Evolutionary conservation across 2,113 vertebrate species (phyloP).

Genomic region (Uria aalge): DNA sequence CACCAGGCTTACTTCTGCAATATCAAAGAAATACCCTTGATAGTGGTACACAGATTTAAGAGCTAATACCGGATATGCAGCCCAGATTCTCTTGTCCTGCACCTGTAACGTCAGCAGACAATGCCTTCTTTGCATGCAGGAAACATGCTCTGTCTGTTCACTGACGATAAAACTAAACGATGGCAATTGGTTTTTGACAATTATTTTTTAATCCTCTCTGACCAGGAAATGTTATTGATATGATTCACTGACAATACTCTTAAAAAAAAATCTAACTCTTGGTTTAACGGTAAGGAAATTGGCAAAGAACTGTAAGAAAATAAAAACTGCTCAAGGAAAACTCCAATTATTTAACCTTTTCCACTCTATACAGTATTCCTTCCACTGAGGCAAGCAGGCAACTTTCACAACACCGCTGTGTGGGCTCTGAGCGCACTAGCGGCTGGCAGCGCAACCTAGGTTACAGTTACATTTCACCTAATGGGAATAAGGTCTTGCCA

Average conservation of each 20-base stretch:
- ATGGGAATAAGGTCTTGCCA: neutral
- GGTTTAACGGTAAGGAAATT: neutral
- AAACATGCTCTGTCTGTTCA: neutral
- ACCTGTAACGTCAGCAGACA: neutral
- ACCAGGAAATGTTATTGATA: neutral
- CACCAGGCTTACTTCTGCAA: neutral
- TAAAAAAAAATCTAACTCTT: neutral
- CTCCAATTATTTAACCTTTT: neutral
- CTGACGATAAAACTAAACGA: neutral
- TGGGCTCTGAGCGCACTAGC: neutral
- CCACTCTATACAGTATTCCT: neutral
- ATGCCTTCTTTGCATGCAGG: neutral
- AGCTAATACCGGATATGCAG: rapidly evolving
- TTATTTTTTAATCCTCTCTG: neutral
- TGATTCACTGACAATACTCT: neutral
- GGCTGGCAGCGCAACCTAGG: neutral
- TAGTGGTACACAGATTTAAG: neutral
- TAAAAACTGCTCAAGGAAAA: neutral
- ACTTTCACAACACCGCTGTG: neutral
- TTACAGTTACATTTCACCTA: neutral
- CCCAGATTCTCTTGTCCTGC: neutral
- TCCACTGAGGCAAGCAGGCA: neutral
- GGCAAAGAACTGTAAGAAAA: neutral
- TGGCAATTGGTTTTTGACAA: neutral
- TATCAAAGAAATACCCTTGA: neutral